Evolutionary conservation across 2,888 invertebrate genomes (phyloP).

Genomic region (Dendrolimus houi): DNA sequence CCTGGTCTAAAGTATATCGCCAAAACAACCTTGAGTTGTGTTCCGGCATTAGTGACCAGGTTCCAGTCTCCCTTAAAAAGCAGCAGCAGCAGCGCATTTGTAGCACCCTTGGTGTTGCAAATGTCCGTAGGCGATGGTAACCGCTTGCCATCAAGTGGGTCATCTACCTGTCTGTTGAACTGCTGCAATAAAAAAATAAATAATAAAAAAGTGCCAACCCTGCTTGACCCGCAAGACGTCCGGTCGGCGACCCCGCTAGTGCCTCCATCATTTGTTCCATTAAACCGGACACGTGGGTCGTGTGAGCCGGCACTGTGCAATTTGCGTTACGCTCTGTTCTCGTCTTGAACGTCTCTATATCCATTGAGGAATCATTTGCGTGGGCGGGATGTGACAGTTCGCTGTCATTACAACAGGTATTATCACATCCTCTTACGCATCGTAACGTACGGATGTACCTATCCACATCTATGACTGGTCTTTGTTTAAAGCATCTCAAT

Average conservation of each 20-base stretch:
- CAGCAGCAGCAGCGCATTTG: too few species aligned
- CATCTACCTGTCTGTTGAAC: too few species aligned
- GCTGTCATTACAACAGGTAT: not conserved
- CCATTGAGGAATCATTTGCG: not conserved
- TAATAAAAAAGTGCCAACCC: not conserved
- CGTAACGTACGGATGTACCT: not conserved
- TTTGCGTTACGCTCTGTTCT: not conserved
- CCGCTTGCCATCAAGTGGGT: too few species aligned
- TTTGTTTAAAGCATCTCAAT: too few species aligned
- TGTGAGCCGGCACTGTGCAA: not conserved
- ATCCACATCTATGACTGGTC: too few species aligned
- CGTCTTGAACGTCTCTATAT: not conserved
- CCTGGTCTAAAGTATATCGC: too few species aligned
- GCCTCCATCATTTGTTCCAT: not conserved
- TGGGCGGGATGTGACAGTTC: not conserved
- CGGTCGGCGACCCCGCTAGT: not conserved
- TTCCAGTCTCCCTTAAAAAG: too few species aligned
- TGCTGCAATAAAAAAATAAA: too few species aligned
- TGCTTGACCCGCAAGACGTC: not conserved
- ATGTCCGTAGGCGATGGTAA: too few species aligned
- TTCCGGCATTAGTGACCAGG: too few species aligned
- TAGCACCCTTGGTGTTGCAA: too few species aligned
- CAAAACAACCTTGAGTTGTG: too few species aligned
- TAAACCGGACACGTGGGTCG: not conserved
- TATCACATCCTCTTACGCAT: not conserved